Evolutionary conservation across 2,888 invertebrate species (phyloP).

Genomic region (Mamestra brassicae): DNA sequence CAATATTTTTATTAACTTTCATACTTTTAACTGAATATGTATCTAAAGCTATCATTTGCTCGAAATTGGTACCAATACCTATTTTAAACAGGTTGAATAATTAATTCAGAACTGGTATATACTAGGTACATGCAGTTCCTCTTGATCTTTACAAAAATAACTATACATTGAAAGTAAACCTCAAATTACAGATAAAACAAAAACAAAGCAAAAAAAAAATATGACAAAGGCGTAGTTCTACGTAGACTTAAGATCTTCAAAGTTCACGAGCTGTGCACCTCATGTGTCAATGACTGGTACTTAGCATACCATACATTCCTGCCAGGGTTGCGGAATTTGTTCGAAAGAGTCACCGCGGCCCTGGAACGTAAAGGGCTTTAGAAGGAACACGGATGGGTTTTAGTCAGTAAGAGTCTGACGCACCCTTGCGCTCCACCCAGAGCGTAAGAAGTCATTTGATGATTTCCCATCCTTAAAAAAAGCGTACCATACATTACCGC

Average conservation of each 20-base stretch:
- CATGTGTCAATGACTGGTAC: slow-evolving; percentile 35
- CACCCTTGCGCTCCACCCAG: no score
- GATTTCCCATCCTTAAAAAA: no score
- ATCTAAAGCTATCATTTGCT: neutral
- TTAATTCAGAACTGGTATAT: neutral
- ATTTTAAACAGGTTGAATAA: slow-evolving; percentile 2
- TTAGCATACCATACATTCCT: slow-evolving; percentile 17
- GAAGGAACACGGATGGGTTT: no score
- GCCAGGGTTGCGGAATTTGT: neutral
- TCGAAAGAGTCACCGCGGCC: no score
- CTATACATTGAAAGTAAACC: slow-evolving; percentile 35
- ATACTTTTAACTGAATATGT: neutral
- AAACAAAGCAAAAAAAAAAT: slow-evolving; percentile 9
- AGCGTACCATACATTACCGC: slow-evolving; percentile 7
- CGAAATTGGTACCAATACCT: neutral
- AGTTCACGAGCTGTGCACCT: slow-evolving; percentile 31
- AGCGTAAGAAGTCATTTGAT: no score
- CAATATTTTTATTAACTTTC: neutral
- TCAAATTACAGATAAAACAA: slow-evolving; percentile 3
- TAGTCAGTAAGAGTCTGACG: no score
- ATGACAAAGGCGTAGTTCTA: slow-evolving; percentile 1
- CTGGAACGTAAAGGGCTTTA: no score
- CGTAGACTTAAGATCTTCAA: slow-evolving; percentile 33
- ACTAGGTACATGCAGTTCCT: neutral
- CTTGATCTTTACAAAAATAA: slow-evolving; percentile 31